Evolutionary conservation across 2,797 vertebrate species (phyloP).

Genomic region (Siniperca undulata): DNA sequence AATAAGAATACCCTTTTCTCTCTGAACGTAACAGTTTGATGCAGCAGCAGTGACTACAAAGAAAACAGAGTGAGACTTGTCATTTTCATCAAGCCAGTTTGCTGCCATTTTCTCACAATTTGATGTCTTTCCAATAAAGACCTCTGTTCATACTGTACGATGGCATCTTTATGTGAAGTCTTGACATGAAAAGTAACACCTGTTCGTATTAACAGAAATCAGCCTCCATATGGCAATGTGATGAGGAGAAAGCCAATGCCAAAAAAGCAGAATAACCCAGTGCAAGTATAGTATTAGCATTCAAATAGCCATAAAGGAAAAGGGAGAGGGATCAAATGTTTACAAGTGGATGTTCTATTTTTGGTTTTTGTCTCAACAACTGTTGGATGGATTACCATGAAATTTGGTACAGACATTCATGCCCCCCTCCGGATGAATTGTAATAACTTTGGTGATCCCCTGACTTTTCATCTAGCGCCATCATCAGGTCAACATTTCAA

Average conservation of each 20-base stretch:
- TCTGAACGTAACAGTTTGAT: slow-evolving; percentile 30
- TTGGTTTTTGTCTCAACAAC: too few relatives aligned
- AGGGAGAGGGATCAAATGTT: background rate
- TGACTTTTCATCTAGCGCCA: background rate
- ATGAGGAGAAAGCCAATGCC: background rate
- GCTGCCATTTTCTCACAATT: slow-evolving; percentile 3
- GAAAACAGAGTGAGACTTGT: background rate
- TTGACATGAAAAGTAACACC: background rate
- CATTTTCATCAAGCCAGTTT: background rate
- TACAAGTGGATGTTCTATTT: background rate
- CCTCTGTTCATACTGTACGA: slow-evolving; percentile 24
- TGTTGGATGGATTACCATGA: background rate
- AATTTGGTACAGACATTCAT: background rate
- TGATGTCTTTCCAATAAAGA: slow-evolving; percentile 59
- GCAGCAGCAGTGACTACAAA: background rate
- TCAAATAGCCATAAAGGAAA: background rate
- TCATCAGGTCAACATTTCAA: background rate
- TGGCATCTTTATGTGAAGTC: slow-evolving; percentile 10
- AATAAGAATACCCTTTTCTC: slow-evolving; percentile 14
- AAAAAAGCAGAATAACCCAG: background rate
- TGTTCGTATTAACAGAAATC: background rate
- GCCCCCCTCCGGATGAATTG: background rate
- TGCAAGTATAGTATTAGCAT: background rate
- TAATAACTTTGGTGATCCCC: background rate
- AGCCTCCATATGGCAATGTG: background rate